These are phyloP conservation scores for Noturus placidus DNA, from an alignment of 2,113 vertebrate genomes.

Conservation along the genomic window DNA sequence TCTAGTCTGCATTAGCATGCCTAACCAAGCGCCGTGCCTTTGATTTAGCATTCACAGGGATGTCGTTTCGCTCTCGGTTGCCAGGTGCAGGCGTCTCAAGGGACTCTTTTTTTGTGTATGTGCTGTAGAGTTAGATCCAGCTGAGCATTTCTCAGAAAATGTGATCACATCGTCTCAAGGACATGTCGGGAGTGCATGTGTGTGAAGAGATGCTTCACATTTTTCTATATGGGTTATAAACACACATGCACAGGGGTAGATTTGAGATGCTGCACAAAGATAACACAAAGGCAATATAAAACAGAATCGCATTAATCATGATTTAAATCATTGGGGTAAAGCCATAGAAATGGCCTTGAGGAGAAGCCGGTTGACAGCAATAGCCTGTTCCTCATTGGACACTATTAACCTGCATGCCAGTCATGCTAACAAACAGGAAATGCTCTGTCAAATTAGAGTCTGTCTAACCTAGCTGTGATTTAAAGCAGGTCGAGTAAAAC, in stretches of 20 bases:
- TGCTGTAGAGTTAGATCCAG: slow-evolving; percentile 9
- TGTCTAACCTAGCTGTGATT: background rate
- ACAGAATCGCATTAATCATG: background rate
- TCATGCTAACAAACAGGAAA: slow-evolving; percentile 2
- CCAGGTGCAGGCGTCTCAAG: slow-evolving; percentile 7
- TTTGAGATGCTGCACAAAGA: background rate
- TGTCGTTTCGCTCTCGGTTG: slow-evolving; percentile 5
- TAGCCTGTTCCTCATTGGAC: background rate
- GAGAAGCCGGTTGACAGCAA: background rate
- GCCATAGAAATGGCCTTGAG: background rate
- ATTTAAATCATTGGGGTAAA: background rate
- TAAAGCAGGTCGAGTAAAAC: background rate
- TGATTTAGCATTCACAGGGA: slow-evolving; percentile 29
- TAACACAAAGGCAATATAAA: background rate
- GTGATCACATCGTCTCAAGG: slow-evolving; percentile 10
- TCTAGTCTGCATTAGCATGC: slow-evolving; percentile 20
- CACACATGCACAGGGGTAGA: background rate
- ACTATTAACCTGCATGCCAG: background rate
- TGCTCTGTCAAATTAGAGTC: background rate
- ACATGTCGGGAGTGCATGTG: background rate
- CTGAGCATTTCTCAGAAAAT: slow-evolving; percentile 28
- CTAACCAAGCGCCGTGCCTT: background rate
- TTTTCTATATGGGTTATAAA: background rate
- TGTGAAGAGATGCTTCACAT: background rate
- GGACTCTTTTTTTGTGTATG: background rate